Conservation (phyloP, 2,888 invertebrate species). For the Crepidodera aurea region DNA sequence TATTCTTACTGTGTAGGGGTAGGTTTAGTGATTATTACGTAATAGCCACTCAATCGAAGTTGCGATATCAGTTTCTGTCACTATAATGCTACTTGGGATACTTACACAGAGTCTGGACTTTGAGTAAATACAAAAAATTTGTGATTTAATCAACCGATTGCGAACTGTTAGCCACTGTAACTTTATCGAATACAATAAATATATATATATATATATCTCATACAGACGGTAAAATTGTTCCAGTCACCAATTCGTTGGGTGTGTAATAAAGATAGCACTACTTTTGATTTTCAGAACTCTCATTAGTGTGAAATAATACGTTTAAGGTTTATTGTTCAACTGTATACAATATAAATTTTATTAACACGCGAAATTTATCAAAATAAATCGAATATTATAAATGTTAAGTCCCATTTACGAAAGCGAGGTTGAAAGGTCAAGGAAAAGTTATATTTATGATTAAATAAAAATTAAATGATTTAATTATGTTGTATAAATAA, state of each 20-base stretch:
- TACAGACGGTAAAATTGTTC: not conserved
- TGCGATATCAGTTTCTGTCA: no score
- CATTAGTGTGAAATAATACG: not conserved
- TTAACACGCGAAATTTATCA: not conserved
- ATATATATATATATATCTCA: conserved; percentile 14
- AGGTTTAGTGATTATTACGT: no score
- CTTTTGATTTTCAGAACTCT: conserved; percentile 2
- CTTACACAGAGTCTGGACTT: no score
- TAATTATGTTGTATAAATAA: no score
- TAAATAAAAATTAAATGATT: no score
- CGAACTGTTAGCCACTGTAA: not conserved
- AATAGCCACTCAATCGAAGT: no score
- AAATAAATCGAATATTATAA: conserved; percentile 2
- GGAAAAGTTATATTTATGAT: no score
- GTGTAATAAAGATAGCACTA: not conserved
- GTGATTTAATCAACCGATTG: not conserved
- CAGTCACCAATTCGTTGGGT: not conserved
- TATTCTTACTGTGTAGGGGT: no score
- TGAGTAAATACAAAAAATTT: no score
- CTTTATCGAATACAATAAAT: not conserved
- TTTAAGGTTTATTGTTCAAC: not conserved
- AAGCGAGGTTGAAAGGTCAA: conserved; percentile 9
- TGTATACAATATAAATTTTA: not conserved
- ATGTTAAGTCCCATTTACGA: conserved; percentile 5
- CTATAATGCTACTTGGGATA: no score